These are phyloP conservation scores for Monopis laevigella DNA, from an alignment of 2,888 invertebrate species.

Conservation along the genomic window DNA sequence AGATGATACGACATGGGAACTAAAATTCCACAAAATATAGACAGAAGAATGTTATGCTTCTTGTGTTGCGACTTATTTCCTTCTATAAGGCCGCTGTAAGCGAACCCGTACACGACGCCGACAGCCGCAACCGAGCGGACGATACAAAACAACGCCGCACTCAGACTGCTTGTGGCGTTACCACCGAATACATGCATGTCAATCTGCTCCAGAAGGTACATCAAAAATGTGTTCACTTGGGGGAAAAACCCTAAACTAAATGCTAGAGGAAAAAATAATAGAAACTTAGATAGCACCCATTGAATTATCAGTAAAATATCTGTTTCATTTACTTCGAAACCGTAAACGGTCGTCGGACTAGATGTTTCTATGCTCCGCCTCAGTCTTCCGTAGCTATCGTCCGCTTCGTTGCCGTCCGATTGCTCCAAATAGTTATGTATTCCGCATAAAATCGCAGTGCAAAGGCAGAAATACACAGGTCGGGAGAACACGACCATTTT, in stretches of 20 bases:
- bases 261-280: constrained; percentile 91
- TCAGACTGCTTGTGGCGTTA: constrained; percentile 85
- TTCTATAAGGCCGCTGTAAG: constrained; percentile 87
- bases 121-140: constrained; percentile 83
- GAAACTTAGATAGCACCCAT: constrained; percentile 79
- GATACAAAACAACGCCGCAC: constrained; percentile 85
- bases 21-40: constrained; percentile 91
- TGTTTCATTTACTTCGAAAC: constrained; percentile 54
- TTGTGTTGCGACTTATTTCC: constrained; percentile 85
- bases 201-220: constrained; percentile 96
- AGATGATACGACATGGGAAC: constrained; percentile 92
- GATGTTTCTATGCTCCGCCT: constrained; percentile 36
- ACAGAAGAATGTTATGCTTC: constrained; percentile 79
- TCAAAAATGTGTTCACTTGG: constrained; percentile 94
- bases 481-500: constrained; percentile 93
- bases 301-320: constrained; percentile 73
- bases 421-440: constrained; percentile 50
- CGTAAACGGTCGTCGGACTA: constrained; percentile 51
- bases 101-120: constrained; percentile 84
- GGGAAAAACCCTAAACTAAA: constrained; percentile 97
- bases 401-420: constrained; percentile 22
- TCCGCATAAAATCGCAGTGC: constrained; percentile 66
- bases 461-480: constrained; percentile 92
- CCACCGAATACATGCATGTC: constrained; percentile 93
- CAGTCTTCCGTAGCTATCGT: constrained; percentile 27